These are phyloP conservation scores for Laterallus jamaicensis DNA, from an alignment of 2,113 vertebrate species.

Conservation along the genomic window DNA sequence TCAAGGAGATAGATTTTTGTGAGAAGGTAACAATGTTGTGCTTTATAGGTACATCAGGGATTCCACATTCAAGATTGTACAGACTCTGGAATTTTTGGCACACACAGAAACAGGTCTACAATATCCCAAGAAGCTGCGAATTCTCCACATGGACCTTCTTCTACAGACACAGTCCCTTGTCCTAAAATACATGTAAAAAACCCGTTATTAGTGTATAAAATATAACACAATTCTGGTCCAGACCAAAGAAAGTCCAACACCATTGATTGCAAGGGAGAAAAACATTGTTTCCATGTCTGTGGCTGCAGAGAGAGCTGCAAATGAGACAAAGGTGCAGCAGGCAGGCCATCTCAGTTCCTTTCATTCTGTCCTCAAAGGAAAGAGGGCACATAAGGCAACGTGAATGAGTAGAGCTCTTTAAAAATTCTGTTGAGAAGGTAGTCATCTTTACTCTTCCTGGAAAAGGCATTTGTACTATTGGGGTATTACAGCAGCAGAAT, in stretches of 20 bases:
- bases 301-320: neutral
- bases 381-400: neutral
- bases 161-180: neutral
- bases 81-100: neutral
- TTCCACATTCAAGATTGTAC: rapidly evolving
- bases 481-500: neutral
- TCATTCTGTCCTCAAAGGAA: neutral
- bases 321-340: neutral
- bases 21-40: neutral
- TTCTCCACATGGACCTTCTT: neutral
- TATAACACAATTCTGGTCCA: neutral
- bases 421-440: neutral
- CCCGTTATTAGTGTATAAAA: neutral
- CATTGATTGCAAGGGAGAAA: neutral
- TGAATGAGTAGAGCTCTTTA: neutral
- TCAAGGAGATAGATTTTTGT: neutral
- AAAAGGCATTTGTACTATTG: neutral
- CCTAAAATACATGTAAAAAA: neutral
- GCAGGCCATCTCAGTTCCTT: neutral
- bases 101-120: neutral
- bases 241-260: neutral
- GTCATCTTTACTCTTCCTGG: neutral
- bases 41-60: neutral
- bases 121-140: neutral
- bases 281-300: neutral